phyloP scores from a whole-genome alignment of 2,113 vertebrate genomes.

The Toxotes jaculatrix region DNA sequence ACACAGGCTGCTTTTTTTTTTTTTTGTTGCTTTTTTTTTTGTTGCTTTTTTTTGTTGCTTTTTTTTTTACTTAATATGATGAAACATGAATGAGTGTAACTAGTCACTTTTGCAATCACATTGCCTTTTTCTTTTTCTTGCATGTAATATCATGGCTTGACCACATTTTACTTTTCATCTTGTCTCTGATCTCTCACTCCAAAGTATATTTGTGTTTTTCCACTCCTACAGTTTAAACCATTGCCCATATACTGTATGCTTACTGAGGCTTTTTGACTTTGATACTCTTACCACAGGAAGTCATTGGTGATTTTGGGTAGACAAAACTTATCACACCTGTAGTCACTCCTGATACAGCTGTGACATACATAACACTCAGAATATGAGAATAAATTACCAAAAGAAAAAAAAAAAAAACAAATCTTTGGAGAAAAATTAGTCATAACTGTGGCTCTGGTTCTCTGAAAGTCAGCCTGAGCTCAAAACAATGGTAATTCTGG shows the following conservation, averaged over 20 bases:
- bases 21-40: too few species aligned
- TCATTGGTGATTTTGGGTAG: background rate
- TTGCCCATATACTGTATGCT: too few species aligned
- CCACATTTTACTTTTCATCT: constrained; percentile 25
- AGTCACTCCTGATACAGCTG: background rate
- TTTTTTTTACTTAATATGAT: background rate
- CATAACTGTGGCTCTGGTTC: background rate
- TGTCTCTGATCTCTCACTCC: constrained; percentile 27
- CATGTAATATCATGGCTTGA: background rate
- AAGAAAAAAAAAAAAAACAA: background rate
- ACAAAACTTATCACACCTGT: background rate
- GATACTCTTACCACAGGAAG: background rate
- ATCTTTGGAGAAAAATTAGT: background rate
- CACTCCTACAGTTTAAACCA: background rate
- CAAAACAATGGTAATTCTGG: constrained; percentile 15
- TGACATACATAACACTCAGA: accelerated
- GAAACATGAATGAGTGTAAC: background rate
- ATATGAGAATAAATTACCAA: background rate
- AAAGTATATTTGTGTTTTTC: background rate
- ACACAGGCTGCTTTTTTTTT: too few species aligned
- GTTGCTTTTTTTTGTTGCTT: too few species aligned
- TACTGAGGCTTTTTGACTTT: background rate
- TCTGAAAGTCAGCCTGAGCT: constrained; percentile 11
- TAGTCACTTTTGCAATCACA: background rate
- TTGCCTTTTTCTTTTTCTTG: background rate